phyloP scores from a whole-genome alignment of 2,888 invertebrate species.

The Drosophila helvetica region DNA sequence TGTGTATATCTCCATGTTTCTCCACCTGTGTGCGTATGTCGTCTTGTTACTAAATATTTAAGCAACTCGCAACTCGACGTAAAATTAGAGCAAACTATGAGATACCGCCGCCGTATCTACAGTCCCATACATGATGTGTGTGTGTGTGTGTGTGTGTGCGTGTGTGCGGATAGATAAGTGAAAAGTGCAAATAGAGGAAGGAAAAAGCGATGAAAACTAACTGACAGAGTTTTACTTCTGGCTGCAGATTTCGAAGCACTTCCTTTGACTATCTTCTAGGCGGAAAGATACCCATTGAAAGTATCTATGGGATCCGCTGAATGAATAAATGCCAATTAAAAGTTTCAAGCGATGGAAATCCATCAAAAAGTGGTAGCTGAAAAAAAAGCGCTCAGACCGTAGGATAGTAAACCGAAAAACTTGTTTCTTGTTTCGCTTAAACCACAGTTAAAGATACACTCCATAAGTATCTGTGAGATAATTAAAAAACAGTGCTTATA shows the following conservation, averaged over 20 bases:
- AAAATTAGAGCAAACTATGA: conserved; percentile 71
- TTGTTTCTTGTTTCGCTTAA: conserved; percentile 1
- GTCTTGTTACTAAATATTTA: conserved; percentile 74
- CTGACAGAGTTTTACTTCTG: not conserved
- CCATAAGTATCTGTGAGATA: not conserved
- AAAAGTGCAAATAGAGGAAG: conserved; percentile 71
- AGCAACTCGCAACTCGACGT: conserved; percentile 60
- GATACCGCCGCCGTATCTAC: conserved; percentile 42
- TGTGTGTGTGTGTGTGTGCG: conserved; percentile 7
- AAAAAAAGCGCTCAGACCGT: not conserved
- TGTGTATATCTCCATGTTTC: conserved; percentile 14
- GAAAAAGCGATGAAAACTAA: conserved; percentile 28
- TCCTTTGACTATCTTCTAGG: conserved; percentile 2
- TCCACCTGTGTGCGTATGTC: conserved; percentile 24
- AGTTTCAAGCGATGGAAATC: conserved; percentile 15
- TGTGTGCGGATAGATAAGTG: conserved; percentile 56
- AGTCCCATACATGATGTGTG: conserved; percentile 18
- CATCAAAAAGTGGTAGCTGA: not conserved
- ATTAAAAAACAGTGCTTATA: not conserved
- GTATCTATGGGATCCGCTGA: not conserved
- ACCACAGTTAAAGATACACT: not conserved
- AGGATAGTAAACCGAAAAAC: not conserved
- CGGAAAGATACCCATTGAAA: conserved; percentile 1
- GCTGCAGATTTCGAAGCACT: conserved; percentile 8
- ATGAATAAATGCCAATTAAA: conserved; percentile 35